Percentiles rank a stretch among this genome's conserved stretches.
Conservation (phyloP, 2,113 vertebrate genomes). For the Tiliqua scincoides region DNA sequence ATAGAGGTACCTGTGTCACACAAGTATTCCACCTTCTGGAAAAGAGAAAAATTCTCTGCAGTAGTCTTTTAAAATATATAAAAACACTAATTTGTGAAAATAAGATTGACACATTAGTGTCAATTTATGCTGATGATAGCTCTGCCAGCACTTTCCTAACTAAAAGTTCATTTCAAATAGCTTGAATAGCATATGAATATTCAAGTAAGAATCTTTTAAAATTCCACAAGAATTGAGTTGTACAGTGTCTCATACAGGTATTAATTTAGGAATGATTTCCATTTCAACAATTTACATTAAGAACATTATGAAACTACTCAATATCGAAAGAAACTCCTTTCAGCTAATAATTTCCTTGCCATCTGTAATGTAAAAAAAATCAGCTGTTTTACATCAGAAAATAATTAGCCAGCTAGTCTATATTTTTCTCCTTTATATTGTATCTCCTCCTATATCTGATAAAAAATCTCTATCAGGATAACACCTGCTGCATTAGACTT, state of each 20-base stretch:
- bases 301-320: constrained; percentile 60
- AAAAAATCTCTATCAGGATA: no score
- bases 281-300: constrained; percentile 63
- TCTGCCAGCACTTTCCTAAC: constrained; percentile 66
- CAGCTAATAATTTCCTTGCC: constrained; percentile 48
- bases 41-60: constrained; percentile 66
- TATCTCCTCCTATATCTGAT: no score
- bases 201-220: constrained; percentile 71
- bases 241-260: constrained; percentile 68
- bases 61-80: constrained; percentile 73
- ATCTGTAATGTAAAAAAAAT: constrained; percentile 23
- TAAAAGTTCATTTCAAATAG: constrained; percentile 71
- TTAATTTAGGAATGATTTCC: constrained; percentile 64
- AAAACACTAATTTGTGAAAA: constrained; percentile 72
- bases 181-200: constrained; percentile 75
- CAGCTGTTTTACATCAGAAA: constrained; percentile 16
- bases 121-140: constrained; percentile 69
- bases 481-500: no score
- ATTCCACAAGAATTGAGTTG: constrained; percentile 63
- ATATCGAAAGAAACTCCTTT: constrained; percentile 54
- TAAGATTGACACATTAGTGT: constrained; percentile 71
- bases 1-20: constrained; percentile 66
- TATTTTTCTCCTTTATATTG: constrained; percentile 27
- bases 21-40: constrained; percentile 66
- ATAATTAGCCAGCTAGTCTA: constrained; percentile 40